A percentile compares a stretch with the other conserved stretches of the same genome.
These are phyloP conservation scores for Parnassius orleans DNA, from an alignment of 2,888 invertebrate species.

Conservation along the genomic window DNA sequence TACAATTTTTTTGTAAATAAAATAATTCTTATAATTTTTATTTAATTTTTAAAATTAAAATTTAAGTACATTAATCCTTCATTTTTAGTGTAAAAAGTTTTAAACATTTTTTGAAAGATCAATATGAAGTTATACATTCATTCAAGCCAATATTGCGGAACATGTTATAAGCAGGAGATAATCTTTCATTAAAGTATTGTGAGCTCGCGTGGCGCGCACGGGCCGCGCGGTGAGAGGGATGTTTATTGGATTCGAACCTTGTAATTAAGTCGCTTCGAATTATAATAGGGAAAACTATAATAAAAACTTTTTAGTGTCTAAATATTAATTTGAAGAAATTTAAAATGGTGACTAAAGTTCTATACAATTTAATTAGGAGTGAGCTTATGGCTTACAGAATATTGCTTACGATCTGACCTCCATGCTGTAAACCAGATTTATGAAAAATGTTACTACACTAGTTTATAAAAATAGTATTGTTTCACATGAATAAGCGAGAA, in stretches of 20 bases:
- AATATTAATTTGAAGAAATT: too few species aligned
- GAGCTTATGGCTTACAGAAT: too few species aligned
- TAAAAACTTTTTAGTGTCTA: too few species aligned
- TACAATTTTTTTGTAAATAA: too few species aligned
- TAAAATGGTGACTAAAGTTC: too few species aligned
- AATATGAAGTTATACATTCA: conserved; percentile 5
- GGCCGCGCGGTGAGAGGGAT: conserved; percentile 29
- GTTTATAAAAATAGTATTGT: too few species aligned
- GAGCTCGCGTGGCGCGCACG: conserved; percentile 43
- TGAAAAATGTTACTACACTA: too few species aligned
- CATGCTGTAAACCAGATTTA: too few species aligned
- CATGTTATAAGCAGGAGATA: conserved; percentile 17
- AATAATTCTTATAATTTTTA: not conserved
- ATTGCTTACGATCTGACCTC: too few species aligned
- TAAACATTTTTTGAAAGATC: not conserved
- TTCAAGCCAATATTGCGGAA: conserved; percentile 16
- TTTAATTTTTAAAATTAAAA: not conserved
- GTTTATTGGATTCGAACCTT: conserved; percentile 54
- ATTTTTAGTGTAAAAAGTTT: not conserved
- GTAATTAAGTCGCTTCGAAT: conserved; percentile 57
- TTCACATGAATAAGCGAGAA: too few species aligned
- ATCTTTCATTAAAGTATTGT: conserved; percentile 24
- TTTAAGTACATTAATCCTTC: not conserved
- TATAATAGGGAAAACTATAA: conserved; percentile 5
- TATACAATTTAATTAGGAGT: too few species aligned